Base-by-base conservation (phyloP, 2,797 vertebrate species). In the Tenualosa thibaudeaui region DNA sequence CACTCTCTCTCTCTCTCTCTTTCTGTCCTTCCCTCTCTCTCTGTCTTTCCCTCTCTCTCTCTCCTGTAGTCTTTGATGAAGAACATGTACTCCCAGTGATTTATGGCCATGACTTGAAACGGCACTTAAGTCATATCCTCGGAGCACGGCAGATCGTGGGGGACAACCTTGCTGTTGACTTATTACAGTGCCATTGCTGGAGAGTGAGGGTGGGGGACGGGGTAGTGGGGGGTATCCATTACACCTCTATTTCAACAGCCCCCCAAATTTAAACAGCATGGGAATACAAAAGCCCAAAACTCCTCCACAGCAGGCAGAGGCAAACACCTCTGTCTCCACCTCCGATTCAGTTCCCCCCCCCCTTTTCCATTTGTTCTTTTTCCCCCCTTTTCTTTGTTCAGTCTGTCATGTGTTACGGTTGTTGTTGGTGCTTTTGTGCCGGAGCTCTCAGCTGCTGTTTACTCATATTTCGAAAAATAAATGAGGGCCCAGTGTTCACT, bases 1-100 rank as follows among this genome's bases (percentile, higher is more conserved):
- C 26, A 5, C 37, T 3, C 19, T 22, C 26, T 71, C 26, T 40
- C 31, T 15, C 13, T 40, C 26, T 71, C 10, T 40, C 26, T 71
- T 10, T 71, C 65, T 71, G 10, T 40, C 26, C 8, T 6, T 40
- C 26, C 40, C 26, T 71, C 31, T 40, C 26, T 71, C 15, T 40
- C 9, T 9, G 24, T 13, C 62, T 31, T 13, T 17, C 10, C 9
- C 8, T 68, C 62, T 24, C 24, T 71, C 17, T 43, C 40, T 78
- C 17, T 46, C 3, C 71, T 8, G 2, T 46, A 78, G 46, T 78
- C 71, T 43, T 19, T 78, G 71, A 78, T 78, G 71, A 78, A 78
- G 71, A 78, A 78, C 71, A 78, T 78, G 71, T n/a, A 78, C 17
- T 78, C 40, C 13, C 40, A 9, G 37, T 78, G 71, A 78, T 78